Conservation (phyloP, 2,888 invertebrate species). For the Brachyptera putata region DNA sequence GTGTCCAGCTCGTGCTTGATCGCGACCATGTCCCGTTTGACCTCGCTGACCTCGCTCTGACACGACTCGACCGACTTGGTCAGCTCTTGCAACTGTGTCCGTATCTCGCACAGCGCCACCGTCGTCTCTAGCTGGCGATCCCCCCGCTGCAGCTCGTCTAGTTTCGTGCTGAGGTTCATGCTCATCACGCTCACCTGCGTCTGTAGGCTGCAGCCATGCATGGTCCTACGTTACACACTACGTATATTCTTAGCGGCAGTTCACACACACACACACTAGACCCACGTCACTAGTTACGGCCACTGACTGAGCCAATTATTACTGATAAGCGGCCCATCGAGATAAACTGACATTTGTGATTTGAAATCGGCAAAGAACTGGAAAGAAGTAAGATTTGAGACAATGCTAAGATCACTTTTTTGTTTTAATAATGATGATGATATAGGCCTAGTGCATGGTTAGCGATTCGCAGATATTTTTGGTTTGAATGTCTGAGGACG, state of each 20-base stretch:
- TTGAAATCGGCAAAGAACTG: no score
- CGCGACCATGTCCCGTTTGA: constrained; percentile 92
- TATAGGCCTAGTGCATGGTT: no score
- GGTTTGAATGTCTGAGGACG: no score
- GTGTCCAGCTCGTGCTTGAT: constrained; percentile 92
- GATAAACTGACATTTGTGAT: no score
- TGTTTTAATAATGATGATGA: no score
- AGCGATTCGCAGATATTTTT: no score
- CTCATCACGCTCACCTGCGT: constrained; percentile 98
- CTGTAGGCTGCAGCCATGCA: constrained; percentile 70
- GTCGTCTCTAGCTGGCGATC: constrained; percentile 90
- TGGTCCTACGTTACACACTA: constrained; percentile 34
- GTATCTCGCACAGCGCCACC: constrained; percentile 89
- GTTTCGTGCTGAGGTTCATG: constrained; percentile 90
- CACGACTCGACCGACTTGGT: constrained; percentile 93
- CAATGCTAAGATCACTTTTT: no score
- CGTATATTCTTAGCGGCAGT: constrained; percentile 29
- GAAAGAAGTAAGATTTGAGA: no score
- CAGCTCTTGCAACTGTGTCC: constrained; percentile 87
- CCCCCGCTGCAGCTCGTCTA: constrained; percentile 85
- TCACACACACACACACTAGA: background rate
- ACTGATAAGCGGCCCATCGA: no score
- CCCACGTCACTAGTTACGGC: no score
- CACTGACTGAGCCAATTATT: no score
- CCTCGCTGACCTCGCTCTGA: constrained; percentile 88